A percentile compares a stretch with the other conserved stretches of the same genome.
phyloP scores from a whole-genome alignment of 1,140 invertebrate species.

The fruit fly (Drosophila melanogaster) region DNA sequence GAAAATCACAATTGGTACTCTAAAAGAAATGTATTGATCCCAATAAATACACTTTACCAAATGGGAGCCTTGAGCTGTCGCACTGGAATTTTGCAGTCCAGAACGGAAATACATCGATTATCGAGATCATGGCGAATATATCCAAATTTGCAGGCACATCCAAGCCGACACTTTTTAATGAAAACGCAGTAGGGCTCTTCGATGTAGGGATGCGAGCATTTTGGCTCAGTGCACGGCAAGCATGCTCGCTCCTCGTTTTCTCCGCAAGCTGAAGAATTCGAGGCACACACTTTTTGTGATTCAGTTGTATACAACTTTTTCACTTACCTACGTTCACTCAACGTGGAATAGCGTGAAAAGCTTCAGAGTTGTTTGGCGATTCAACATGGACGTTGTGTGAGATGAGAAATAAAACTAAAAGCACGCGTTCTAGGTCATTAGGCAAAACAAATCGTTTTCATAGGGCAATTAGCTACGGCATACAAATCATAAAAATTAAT shows the following conservation, averaged over 20 bases:
- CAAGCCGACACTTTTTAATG: slow-evolving; percentile 16
- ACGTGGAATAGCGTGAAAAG: background rate
- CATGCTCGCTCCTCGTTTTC: slow-evolving; percentile 51
- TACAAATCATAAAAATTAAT: too few relatives aligned
- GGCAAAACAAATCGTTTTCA: slow-evolving; percentile 38
- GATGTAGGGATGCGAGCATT: slow-evolving; percentile 23
- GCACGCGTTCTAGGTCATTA: slow-evolving; percentile 20
- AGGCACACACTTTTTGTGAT: background rate
- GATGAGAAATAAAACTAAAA: slow-evolving; percentile 6
- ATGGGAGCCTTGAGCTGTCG: background rate
- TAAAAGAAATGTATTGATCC: too few relatives aligned
- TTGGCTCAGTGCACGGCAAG: slow-evolving; percentile 36
- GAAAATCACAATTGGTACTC: too few relatives aligned
- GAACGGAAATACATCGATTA: slow-evolving; percentile 24
- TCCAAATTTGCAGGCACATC: slow-evolving; percentile 54
- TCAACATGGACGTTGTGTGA: slow-evolving; percentile 12
- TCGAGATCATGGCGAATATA: slow-evolving; percentile 43
- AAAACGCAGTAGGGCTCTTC: background rate
- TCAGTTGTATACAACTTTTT: background rate
- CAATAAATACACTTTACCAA: too few relatives aligned
- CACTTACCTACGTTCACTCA: slow-evolving; percentile 37
- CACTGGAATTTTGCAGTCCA: slow-evolving; percentile 4
- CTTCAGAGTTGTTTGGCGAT: background rate
- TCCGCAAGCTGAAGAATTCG: slow-evolving; percentile 41
- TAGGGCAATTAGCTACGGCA: slow-evolving; percentile 44